Evolutionary conservation across 2,888 invertebrate species (phyloP).

Genomic region (Cremastinae sp.): DNA sequence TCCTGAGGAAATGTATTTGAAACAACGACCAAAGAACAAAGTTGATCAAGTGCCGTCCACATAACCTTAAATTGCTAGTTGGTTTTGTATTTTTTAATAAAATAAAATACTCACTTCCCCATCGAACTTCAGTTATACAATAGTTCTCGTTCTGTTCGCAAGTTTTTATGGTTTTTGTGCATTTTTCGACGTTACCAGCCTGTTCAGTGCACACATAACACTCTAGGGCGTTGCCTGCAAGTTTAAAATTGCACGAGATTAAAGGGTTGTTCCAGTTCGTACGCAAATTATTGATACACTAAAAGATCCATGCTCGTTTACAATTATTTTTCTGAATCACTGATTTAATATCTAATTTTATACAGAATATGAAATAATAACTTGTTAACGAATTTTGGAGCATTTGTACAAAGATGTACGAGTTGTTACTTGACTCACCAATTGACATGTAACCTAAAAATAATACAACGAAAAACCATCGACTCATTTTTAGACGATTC

Average conservation of each 20-base stretch:
- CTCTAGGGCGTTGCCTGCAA: slow-evolving; percentile 87
- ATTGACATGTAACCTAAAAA: slow-evolving; percentile 39
- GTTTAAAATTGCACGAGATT: slow-evolving; percentile 10
- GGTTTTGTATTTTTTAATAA: neutral
- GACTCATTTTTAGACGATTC: slow-evolving; percentile 41
- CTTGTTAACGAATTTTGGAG: neutral
- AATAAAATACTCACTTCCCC: slow-evolving; percentile 88
- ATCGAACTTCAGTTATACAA: slow-evolving; percentile 93
- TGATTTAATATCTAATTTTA: neutral
- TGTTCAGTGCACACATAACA: slow-evolving; percentile 98
- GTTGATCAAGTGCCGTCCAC: no score
- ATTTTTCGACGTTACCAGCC: slow-evolving; percentile 95
- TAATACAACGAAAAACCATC: slow-evolving; percentile 33
- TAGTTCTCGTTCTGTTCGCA: slow-evolving; percentile 94
- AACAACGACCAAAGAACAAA: no score
- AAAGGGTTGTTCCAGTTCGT: neutral
- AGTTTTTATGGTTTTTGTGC: slow-evolving; percentile 93
- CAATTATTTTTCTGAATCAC: neutral
- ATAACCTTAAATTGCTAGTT: slow-evolving; percentile 58
- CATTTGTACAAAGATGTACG: neutral
- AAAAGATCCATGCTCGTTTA: neutral
- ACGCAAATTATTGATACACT: neutral
- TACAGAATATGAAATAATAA: neutral
- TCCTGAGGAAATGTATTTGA: no score
- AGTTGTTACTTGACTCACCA: slow-evolving; percentile 39